Evolutionary conservation across 1,140 invertebrate species (phyloP).

Genomic region (Caenorhabditis latens): DNA sequence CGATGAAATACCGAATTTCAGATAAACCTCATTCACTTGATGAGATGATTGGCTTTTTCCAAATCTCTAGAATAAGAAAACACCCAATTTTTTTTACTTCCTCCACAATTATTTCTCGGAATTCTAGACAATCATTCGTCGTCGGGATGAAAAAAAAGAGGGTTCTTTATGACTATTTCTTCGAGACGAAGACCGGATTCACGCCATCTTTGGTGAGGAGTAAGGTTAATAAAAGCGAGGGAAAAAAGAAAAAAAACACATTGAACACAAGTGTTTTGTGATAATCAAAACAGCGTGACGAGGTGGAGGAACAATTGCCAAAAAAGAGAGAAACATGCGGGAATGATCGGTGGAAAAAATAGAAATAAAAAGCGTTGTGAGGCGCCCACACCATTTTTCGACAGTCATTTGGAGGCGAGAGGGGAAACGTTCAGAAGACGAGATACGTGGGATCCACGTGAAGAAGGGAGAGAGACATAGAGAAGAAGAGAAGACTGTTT

Average conservation of each 20-base stretch:
- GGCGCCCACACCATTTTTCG: background rate
- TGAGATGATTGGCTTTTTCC: no score
- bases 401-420: conserved; percentile 15
- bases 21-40: no score
- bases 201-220: background rate
- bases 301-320: background rate
- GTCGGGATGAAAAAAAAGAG: background rate
- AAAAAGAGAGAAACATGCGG: conserved; percentile 17
- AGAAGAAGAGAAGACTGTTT: conserved; percentile 7
- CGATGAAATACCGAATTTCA: no score
- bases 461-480: background rate
- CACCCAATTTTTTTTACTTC: no score
- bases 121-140: no score
- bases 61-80: no score
- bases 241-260: background rate
- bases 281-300: background rate
- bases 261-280: background rate
- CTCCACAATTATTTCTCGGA: no score
- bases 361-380: no score
- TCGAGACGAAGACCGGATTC: background rate
- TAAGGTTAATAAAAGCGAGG: background rate
- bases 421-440: background rate
- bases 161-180: background rate
- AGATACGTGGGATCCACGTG: background rate
- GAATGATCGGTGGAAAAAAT: conserved; percentile 11